Base-by-base conservation (phyloP, 2,113 vertebrate genomes). In the Tupaia tana region DNA sequence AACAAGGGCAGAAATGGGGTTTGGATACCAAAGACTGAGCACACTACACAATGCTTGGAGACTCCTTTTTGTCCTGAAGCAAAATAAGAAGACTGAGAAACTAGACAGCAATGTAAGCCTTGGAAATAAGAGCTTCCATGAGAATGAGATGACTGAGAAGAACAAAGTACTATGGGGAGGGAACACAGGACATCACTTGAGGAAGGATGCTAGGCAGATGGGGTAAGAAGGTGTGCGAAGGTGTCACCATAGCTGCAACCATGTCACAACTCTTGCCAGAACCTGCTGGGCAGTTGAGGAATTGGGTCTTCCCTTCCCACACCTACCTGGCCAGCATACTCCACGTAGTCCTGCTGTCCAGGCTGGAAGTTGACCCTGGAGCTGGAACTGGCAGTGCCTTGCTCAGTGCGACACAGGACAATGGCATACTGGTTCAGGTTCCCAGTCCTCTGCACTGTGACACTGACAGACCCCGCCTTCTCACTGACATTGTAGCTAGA, bases 371-470 rank as follows among this genome's bases (percentile, higher is more conserved):
- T 80, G 0, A 95, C 82, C 58, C 98, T 97, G 91, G 99, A 97
- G 59, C 97, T 97, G 34, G 99, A 98, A 6, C 98, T 99, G 95
- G 99, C 99, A 0, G 99, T 99, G 92, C 99, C 99, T 95, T 98
- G 99, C 92, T 99, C 98, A 0, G 99, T 99, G 18, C 97, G 99
- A 95, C 99, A 99, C 85, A 99, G 97, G 43, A 99, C 99, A 0
- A 99, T 99, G 63, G 99, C 99, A 5, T 99, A 99, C 98, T 99
- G 99, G 97, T 99, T 99, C 89, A 99, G 99, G 97, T 99, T 99
- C 0, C 99, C 99, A 0, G 96, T 97, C 70, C 99, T 98, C 97
- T 99, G 99, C 94, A 99, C 99, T 0, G 98, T 98, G 94, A 99
- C 91, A 0, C 99, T 99, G 88, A 99, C 98, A 0, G 99, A 99